phyloP scores from a whole-genome alignment of 2,888 invertebrate genomes.

The Trichopoda pennipes region DNA sequence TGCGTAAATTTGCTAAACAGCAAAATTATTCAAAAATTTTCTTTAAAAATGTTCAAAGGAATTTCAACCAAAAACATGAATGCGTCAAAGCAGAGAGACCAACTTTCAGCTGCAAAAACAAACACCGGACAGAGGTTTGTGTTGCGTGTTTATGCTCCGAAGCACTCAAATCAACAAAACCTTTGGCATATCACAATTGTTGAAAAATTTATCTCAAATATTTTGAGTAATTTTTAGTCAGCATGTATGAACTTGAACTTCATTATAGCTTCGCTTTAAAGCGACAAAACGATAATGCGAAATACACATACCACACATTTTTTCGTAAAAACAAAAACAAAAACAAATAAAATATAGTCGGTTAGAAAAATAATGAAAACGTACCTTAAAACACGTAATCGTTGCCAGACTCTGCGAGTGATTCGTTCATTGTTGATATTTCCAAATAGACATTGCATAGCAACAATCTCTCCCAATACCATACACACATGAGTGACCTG shows the following conservation, averaged over 20 bases:
- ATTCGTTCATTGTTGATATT: background rate
- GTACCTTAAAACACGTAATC: slow-evolving; percentile 39
- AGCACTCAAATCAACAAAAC: slow-evolving; percentile 9
- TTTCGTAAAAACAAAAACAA: background rate
- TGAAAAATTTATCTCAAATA: slow-evolving; percentile 45
- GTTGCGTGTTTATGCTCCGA: background rate
- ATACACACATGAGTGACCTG: background rate
- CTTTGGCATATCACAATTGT: background rate
- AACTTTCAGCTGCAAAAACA: background rate
- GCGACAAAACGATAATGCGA: slow-evolving; percentile 3
- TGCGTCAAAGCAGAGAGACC: slow-evolving; percentile 2
- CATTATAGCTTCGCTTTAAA: slow-evolving; percentile 5
- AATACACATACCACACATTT: background rate
- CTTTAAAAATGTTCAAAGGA: slow-evolving; percentile 22
- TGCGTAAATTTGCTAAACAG: slow-evolving; percentile 59
- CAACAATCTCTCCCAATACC: background rate
- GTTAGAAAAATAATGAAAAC: slow-evolving; percentile 20
- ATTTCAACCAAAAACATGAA: slow-evolving; percentile 23
- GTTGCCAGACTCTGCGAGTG: background rate
- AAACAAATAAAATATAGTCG: slow-evolving; percentile 29
- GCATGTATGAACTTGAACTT: slow-evolving; percentile 77
- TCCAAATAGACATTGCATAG: background rate
- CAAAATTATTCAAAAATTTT: slow-evolving; percentile 40
- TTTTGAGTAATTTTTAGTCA: slow-evolving; percentile 38
- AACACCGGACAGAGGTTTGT: background rate